Evolutionary conservation across 2,113 vertebrate genomes (phyloP), one percentile per base, ranked within the genome.

Genomic region (Amblyopsis rosae): DNA sequence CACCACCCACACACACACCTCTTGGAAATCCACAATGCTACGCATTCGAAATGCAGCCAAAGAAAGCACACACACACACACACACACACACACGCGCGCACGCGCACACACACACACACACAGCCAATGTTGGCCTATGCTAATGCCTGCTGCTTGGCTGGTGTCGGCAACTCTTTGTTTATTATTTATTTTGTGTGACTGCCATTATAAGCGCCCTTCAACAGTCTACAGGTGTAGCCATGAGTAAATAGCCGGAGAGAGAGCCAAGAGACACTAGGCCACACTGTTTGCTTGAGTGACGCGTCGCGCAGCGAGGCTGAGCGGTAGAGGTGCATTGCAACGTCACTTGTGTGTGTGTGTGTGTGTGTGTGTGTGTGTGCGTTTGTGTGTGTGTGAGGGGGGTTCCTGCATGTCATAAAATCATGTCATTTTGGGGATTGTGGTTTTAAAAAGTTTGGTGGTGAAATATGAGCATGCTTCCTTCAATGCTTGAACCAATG

Each of bases 141-240:
- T 69, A 70, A 75, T 55, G 67, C 63, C 57, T 69, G 57, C 81
- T 61, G 69, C 68, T 12, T n/a, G 50, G 16, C 60, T 7, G 48
- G 45, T 48, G 76, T 77, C 77, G 83, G 81, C 77, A 73, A 69
- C 62, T 76, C 67, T 77, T 65, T 41, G 35, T 41, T 41, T 41
- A 41, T 41, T 41, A 41, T 41, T 41, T 41, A 6, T 41, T 79
- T 56, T 85, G 80, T 84, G 58, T 77, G 72, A 49, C 78, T 82
- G 82, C 84, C 76, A 83, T 77, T 65, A 74, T 62, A 81, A 82
- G 82, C 77, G 82, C 9, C n/a, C 59, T 61, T 50, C 48, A 74
- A 87, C 84, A 89, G 76, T 76, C 85, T 62, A 57, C 51, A 75
- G 87, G 86, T 87, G 88, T 78, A 88, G 51, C 50, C 45, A 69